Evolutionary conservation across 2,797 vertebrate genomes (phyloP), one percentile per base, ranked within the genome.

Genomic region (Aldrovandia affinis): DNA sequence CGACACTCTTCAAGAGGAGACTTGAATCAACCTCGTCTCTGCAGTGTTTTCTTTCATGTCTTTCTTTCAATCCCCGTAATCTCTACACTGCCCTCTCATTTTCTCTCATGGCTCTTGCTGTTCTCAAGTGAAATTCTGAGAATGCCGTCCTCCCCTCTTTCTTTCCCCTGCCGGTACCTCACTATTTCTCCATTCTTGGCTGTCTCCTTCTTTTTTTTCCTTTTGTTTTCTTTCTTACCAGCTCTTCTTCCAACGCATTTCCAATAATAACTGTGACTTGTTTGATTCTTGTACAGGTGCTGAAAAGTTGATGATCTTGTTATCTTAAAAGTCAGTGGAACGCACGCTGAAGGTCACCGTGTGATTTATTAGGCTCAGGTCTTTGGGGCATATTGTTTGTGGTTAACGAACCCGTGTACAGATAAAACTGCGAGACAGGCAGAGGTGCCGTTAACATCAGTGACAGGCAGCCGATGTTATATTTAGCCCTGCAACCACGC

Each of bases 301-400:
- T 81, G 55, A 33, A 42, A 57, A 68, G 44, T 28, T 59, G n/a
- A 83, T 54, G 82, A 83, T 77, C 82, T 42, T 78, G 82, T 44
- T 63, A 42, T 78, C 77, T 52, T 30, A 59, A 18, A n/a, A 78
- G 50, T 65, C 36, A 30, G 73, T 50, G 25, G 39, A 4, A 57
- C 28, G n/a, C 55, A 22, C 22, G 1, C 20, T 28, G 14, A 9
- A 78, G 75, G 75, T 78, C 75, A 47, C 42, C 9, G n/a, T 54
- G 28, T n/a, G 54, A n/a, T 79, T 18, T 79, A n/a, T 5, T 14
- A 18, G 28, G n/a, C 42, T 47, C n/a, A 30, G 77, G n/a, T 54
- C 12, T 30, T 22, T 78, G 22, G 9, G 75, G 28, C 75, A 78
- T 73, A 73, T 36, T 77, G 44, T 79, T 54, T 9, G 50, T 30